Percentiles rank a stretch among this genome's conserved stretches.
Conservation (phyloP, 2,113 vertebrate genomes). For the Antechinus stuartii region DNA sequence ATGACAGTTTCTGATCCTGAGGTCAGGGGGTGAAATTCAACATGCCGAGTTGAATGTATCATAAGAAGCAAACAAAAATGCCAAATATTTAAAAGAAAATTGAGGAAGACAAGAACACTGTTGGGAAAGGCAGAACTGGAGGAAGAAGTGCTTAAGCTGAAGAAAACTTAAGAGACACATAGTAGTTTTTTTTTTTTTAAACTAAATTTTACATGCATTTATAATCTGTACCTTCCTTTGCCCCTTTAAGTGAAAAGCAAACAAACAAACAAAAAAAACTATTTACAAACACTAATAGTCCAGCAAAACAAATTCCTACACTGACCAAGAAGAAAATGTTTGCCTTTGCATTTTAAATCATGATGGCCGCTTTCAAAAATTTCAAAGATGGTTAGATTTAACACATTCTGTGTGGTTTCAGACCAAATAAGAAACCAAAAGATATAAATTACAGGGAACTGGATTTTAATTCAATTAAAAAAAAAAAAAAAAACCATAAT, state of each 20-base stretch:
- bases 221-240: neutral
- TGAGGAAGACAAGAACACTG: neutral
- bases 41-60: neutral
- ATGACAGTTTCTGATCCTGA: neutral
- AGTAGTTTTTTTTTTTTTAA: neutral
- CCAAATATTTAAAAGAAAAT: neutral
- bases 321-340: too few relatives aligned
- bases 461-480: too few relatives aligned
- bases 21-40: neutral
- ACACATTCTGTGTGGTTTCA: too few relatives aligned
- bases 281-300: too few relatives aligned
- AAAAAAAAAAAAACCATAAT: neutral
- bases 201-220: neutral
- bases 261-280: too few relatives aligned
- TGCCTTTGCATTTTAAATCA: too few relatives aligned
- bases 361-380: too few relatives aligned
- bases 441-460: too few relatives aligned
- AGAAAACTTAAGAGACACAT: neutral
- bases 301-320: too few relatives aligned
- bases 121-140: too few relatives aligned
- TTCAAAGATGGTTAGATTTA: too few relatives aligned
- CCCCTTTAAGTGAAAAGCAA: neutral
- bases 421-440: too few relatives aligned
- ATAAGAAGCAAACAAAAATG: neutral
- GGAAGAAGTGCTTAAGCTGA: neutral